A percentile compares a stretch with the other conserved stretches of the same genome.
Conservation (phyloP, 1,140 invertebrate genomes). For the Alviniconcha marisindica region DNA sequence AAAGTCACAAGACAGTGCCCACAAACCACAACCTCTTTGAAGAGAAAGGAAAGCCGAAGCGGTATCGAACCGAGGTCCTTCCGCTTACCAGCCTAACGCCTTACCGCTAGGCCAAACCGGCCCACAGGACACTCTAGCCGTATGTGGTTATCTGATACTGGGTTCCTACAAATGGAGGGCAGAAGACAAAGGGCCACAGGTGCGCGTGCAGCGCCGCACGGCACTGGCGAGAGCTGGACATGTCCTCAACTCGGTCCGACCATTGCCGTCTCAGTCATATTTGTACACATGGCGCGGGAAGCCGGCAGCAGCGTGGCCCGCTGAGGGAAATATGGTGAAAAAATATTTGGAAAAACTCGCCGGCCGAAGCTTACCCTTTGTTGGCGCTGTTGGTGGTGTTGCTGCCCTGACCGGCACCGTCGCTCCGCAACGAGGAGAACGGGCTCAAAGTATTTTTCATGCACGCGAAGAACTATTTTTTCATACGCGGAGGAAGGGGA, state of each 20-base stretch:
- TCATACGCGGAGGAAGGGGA: neutral
- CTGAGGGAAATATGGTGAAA: constrained; percentile 17
- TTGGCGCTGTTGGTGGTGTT: neutral
- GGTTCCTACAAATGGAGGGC: neutral
- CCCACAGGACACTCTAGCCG: neutral
- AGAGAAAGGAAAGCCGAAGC: too few species aligned
- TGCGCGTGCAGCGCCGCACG: neutral
- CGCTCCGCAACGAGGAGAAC: neutral
- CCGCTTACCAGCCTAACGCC: too few species aligned
- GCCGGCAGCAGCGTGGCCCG: neutral
- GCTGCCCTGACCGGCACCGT: too few species aligned
- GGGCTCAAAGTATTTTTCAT: neutral
- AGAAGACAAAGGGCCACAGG: too few species aligned
- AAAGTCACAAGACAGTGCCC: too few species aligned
- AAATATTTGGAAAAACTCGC: constrained; percentile 30
- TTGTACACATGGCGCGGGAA: constrained; percentile 3
- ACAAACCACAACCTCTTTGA: too few species aligned
- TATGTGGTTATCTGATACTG: neutral
- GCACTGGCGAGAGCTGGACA: too few species aligned
- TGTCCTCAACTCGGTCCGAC: neutral
- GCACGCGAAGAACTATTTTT: neutral
- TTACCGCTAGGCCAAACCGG: too few species aligned
- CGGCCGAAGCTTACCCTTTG: neutral
- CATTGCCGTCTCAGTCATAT: neutral
- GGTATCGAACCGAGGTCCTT: too few species aligned